Base-by-base conservation (phyloP, 2,888 invertebrate species). In the Caenorhabditis drosophilae region DNA sequence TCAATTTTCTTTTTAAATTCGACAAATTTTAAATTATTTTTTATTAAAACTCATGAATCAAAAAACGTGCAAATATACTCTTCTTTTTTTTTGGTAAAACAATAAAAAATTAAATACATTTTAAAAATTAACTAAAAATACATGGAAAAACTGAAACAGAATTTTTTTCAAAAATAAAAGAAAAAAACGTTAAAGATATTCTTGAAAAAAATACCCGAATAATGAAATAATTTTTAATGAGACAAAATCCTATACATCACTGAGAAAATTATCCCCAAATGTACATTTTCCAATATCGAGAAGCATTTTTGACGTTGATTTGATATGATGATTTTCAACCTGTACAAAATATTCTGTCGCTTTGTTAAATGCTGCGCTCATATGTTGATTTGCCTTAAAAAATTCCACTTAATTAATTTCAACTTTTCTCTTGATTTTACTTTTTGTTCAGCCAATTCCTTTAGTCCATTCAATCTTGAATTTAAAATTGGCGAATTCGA, bases 401-500 rank as follows among this genome's bases (percentile, higher is more conserved):
- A 22, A n/a, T n/a, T 22, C 18, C n/a, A 15, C 23, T 42, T 23
- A n/a, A 6, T 23, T 22, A 25, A 11, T 38, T 20, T 18, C 20
- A 48, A 49, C 2, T 22, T 1, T 35, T 35, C 34, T 1, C 3
- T 36, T 7, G 2, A 6, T 25, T 12, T 34, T 18, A 70, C 70
- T 58, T 74, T 76, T 7, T 56, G 61, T n/a, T 46, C 51, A 31
- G 73, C 66, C 23, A 76, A 23, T 16, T 79, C 78, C 48, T 71
- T 72, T 31, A 80, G 45, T 12, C 80, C 73, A 23, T 54, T 44
- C 11, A 78, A 72, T 36, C 77, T 55, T n/a, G 64, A 68, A 46
- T 79, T 78, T 22, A 75, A 55, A 12, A 81, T 79, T n/a, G 75
- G 76, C 42, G 67, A 57, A 45, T 59, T 63, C 1, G 59, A 59